Conservation (phyloP, 2,113 vertebrate species). For the Corythornis vintsioides region DNA sequence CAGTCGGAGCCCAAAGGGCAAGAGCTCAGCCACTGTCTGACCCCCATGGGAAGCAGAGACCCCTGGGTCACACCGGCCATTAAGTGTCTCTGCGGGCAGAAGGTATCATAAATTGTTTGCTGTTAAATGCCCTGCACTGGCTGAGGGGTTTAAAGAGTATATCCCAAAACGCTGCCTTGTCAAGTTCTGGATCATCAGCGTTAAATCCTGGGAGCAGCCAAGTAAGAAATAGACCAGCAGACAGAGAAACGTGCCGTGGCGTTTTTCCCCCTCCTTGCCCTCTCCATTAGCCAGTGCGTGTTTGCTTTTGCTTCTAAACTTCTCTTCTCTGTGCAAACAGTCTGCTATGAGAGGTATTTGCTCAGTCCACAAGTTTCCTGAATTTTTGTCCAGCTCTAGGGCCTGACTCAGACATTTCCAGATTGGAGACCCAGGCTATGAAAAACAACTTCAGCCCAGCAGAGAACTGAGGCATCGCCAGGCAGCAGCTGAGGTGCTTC, state of each 20-base stretch:
- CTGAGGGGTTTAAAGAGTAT: background rate
- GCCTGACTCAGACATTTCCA: background rate
- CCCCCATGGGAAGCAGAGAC: background rate
- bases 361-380: conserved; percentile 27
- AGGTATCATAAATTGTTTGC: background rate
- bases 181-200: background rate
- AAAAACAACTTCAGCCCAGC: background rate
- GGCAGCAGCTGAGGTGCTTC: background rate
- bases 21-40: background rate
- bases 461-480: fast-evolving
- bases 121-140: background rate
- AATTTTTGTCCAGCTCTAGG: background rate
- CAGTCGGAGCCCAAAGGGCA: background rate
- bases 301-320: conserved; percentile 46
- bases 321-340: conserved; percentile 33
- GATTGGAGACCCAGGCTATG: background rate
- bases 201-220: conserved; percentile 30
- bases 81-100: background rate
- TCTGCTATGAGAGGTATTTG: conserved; percentile 41
- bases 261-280: background rate
- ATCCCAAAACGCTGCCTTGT: background rate
- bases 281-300: background rate
- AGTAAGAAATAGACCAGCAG: conserved; percentile 7
- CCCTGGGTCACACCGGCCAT: background rate
- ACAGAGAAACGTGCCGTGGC: background rate